These are phyloP conservation scores for Rambutsinella grinnellia DNA, from an alignment of 2,888 invertebrate genomes.

Conservation along the genomic window DNA sequence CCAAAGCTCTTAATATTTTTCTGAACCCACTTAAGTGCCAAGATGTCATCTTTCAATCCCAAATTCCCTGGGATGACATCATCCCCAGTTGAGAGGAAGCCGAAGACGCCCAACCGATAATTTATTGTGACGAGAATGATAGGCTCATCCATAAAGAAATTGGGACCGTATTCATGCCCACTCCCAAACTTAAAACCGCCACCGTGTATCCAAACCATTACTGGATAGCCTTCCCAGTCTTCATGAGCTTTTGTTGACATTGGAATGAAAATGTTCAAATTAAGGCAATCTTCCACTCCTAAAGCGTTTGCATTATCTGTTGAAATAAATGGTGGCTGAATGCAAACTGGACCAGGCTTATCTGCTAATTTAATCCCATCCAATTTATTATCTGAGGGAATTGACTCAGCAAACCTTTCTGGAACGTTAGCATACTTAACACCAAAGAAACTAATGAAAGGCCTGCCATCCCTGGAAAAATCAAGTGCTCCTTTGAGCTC, in stretches of 20 bases:
- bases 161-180: neutral
- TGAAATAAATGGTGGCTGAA: neutral
- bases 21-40: neutral
- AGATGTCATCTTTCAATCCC: constrained; percentile 8
- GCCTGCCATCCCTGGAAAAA: constrained; percentile 8
- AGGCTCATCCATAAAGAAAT: constrained; percentile 11
- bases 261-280: constrained; percentile 9
- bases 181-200: neutral
- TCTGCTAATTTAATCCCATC: constrained; percentile 13
- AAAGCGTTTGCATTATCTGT: neutral
- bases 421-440: constrained; percentile 8
- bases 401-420: neutral
- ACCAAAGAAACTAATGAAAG: constrained; percentile 4
- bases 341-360: constrained; percentile 19
- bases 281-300: constrained; percentile 4
- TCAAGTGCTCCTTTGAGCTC: neutral
- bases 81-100: constrained; percentile 6
- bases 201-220: constrained; percentile 17
- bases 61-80: constrained; percentile 7
- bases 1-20: no score
- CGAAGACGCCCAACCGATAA: constrained; percentile 13
- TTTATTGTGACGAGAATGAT: constrained; percentile 1
- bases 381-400: neutral
- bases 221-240: constrained; percentile 4
- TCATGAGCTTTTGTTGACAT: constrained; percentile 17